These are phyloP conservation scores for Cyclopterus lumpus DNA, from an alignment of 2,797 vertebrate genomes.

Conservation along the genomic window DNA sequence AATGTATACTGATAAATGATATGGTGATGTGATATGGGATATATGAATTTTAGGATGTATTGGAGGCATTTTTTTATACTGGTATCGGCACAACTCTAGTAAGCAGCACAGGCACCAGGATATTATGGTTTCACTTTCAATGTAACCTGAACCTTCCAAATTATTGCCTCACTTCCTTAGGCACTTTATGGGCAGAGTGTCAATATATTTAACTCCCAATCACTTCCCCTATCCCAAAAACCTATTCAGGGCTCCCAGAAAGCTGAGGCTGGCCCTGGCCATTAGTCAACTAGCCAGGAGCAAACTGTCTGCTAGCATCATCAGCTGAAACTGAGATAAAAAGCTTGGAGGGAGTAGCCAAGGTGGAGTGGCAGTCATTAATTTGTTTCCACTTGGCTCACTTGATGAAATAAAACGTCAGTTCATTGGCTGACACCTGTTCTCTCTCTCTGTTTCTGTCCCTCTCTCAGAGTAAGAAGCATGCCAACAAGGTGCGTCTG, in stretches of 20 bases:
- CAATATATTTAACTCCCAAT: background rate
- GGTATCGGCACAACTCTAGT: background rate
- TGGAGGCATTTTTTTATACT: background rate
- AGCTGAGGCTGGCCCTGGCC: slow-evolving; percentile 23
- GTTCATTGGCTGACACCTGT: slow-evolving; percentile 25
- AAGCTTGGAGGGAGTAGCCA: slow-evolving; percentile 30
- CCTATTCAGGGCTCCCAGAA: slow-evolving; percentile 38
- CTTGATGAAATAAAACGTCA: slow-evolving; percentile 40
- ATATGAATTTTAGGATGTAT: background rate
- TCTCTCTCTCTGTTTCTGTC: slow-evolving; percentile 13
- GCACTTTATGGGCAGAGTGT: background rate
- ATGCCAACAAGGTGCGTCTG: slow-evolving; percentile 93
- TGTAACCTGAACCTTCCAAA: slow-evolving; percentile 6
- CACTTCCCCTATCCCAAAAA: slow-evolving; percentile 4
- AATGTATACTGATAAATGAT: background rate
- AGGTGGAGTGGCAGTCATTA: slow-evolving; percentile 48
- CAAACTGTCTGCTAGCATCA: slow-evolving; percentile 50
- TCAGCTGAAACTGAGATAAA: slow-evolving; percentile 55
- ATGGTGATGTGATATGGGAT: background rate
- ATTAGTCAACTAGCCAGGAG: slow-evolving; percentile 50
- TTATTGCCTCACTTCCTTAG: background rate
- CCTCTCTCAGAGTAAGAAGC: slow-evolving; percentile 89
- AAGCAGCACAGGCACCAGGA: background rate
- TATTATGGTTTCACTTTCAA: background rate
- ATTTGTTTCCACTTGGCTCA: slow-evolving; percentile 36